phyloP scores from a whole-genome alignment of 2,888 invertebrate species.

The Dynastes maya region DNA sequence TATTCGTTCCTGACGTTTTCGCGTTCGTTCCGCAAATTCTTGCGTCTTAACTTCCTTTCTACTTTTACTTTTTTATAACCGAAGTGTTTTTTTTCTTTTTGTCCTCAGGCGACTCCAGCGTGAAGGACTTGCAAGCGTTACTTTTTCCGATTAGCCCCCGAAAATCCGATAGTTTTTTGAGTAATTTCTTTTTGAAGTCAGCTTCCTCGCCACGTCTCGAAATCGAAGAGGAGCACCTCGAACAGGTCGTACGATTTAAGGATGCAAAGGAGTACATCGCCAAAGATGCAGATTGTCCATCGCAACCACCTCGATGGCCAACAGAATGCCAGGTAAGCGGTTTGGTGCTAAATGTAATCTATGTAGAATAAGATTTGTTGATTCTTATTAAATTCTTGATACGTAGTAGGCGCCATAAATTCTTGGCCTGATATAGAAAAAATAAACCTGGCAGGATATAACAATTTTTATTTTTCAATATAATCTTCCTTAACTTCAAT shows the following conservation, averaged over 20 bases:
- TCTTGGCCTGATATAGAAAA: too few species aligned
- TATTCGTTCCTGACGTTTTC: neutral
- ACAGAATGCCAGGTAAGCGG: conserved; percentile 87
- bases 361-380: neutral
- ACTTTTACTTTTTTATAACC: neutral
- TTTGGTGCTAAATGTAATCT: neutral
- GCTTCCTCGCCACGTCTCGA: conserved; percentile 67
- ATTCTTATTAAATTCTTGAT: too few species aligned
- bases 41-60: neutral
- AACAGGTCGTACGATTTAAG: conserved; percentile 78
- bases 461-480: too few species aligned
- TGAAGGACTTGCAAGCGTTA: conserved; percentile 78
- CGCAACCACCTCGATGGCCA: conserved; percentile 90
- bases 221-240: conserved; percentile 57
- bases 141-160: conserved; percentile 74
- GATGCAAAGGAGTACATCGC: conserved; percentile 81
- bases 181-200: conserved; percentile 79
- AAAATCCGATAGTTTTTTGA: conserved; percentile 75
- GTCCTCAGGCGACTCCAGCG: conserved; percentile 65
- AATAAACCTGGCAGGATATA: too few species aligned
- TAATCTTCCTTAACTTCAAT: too few species aligned
- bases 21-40: too few species aligned
- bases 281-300: conserved; percentile 70
- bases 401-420: too few species aligned
- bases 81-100: conserved; percentile 23